Evolutionary conservation across 2,888 invertebrate species (phyloP).

Genomic region (Anoplius nigerrimus): DNA sequence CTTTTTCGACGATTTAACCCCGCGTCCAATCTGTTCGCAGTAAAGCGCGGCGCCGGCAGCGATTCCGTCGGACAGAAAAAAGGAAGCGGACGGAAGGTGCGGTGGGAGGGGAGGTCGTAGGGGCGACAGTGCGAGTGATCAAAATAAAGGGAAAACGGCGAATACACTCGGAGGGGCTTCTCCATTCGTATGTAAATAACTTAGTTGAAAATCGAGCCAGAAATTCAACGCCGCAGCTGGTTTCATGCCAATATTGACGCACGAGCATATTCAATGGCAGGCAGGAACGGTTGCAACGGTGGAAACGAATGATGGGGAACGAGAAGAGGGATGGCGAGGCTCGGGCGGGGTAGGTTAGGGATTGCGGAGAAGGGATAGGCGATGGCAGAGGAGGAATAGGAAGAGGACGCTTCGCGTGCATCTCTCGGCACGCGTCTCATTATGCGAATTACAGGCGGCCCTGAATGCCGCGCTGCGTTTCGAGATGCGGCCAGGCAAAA

Average conservation of each 20-base stretch:
- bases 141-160: conserved; percentile 31
- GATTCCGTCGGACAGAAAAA: too few species aligned
- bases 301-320: neutral
- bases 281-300: too few species aligned
- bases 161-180: conserved; percentile 23
- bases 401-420: conserved; percentile 26
- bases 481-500: neutral
- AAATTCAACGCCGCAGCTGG: conserved; percentile 40
- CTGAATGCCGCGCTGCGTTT: neutral
- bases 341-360: too few species aligned
- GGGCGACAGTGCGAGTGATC: conserved; percentile 8
- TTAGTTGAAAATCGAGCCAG: conserved; percentile 48
- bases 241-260: conserved; percentile 58
- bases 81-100: too few species aligned
- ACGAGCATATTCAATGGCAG: conserved; percentile 25
- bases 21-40: too few species aligned
- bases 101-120: too few species aligned
- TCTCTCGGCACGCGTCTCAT: conserved; percentile 16
- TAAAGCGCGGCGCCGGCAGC: too few species aligned
- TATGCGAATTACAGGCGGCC: conserved; percentile 21
- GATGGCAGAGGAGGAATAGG: conserved; percentile 16
- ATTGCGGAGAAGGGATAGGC: conserved; percentile 4
- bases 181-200: conserved; percentile 53
- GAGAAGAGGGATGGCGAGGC: too few species aligned
- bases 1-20: too few species aligned